A percentile compares a stretch with the other conserved stretches of the same genome.
Conservation (phyloP, 2,113 vertebrate genomes). For the Petromus typicus region DNA sequence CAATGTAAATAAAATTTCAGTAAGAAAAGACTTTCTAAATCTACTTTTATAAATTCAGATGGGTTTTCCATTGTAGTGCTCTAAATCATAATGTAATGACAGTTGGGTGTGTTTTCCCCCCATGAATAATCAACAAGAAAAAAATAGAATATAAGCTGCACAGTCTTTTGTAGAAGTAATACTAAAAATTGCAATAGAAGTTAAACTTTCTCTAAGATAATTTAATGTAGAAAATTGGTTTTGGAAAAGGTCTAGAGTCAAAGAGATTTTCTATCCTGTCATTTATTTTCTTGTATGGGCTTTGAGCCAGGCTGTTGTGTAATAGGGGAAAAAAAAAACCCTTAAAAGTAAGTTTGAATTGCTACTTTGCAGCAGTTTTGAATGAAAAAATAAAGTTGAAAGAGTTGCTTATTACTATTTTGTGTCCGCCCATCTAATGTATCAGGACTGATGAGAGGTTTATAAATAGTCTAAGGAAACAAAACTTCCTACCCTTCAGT, state of each 20-base stretch:
- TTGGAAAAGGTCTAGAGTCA: not conserved
- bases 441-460: conserved; percentile 12
- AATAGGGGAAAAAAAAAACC: not conserved
- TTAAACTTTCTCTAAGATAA: not conserved
- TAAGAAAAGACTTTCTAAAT: not conserved
- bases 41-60: not conserved
- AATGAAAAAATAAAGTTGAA: not conserved
- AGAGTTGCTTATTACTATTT: not conserved
- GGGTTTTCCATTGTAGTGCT: not conserved
- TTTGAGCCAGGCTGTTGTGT: not conserved
- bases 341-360: conserved; percentile 2
- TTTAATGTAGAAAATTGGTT: not conserved
- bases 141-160: not conserved
- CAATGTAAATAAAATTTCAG: not conserved
- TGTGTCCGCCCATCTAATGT: not conserved
- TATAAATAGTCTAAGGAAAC: not conserved
- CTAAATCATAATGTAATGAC: not conserved
- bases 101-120: not conserved
- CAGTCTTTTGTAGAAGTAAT: conserved; percentile 31
- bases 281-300: not conserved
- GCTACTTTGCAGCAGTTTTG: not conserved
- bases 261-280: not conserved
- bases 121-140: not conserved
- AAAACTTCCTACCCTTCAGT: not conserved
- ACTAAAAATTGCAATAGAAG: not conserved